Evolutionary conservation across 2,113 vertebrate species (phyloP), one percentile per base, ranked within the genome.

Genomic region (Neotoma lepida): DNA sequence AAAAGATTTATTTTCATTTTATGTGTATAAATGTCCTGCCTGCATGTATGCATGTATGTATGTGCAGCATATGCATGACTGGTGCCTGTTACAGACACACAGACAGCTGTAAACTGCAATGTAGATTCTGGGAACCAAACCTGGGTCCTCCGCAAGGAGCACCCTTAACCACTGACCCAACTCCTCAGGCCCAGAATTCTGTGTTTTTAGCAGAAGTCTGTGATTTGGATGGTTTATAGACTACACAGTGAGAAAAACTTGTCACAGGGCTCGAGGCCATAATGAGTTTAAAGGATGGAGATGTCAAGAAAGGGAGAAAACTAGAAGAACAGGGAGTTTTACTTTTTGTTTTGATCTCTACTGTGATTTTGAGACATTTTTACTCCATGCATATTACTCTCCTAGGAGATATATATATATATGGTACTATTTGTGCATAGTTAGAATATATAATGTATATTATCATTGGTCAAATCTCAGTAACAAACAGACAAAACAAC

Each of bases 401-500:
- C 9, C 41, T 39, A 74, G 82, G 41, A 51, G 4, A 26, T 70
- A 82, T 12, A 71, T n/a, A n/a, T 35, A 82, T 14, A 44, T 90
- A 73, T 85, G 68, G 51, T 28, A 89, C 39, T 88, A 35, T 81
- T 90, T 76, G 73, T 86, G 30, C 66, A 73, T 51, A 92, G 22
- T 92, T 94, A 88, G 66, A 77, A 96, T 86, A 80, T 88, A 6
- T 51, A 76, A 70, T 74, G 5, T 76, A 58, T 71, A 66, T 92
- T 66, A 86, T 86, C 44, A 89, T 46, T 41, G 58, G 41, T 73
- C 58, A 73, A 81, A 80, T 66, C 35, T 93, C 2, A 80, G 86
- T 46, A 78, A 93, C 56, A 85, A 86, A 86, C 41, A 77, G 86
- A 73, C 17, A 94, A 88, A 90, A 90, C 49, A 95, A 96, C 58